Base-by-base conservation (phyloP, 2,797 vertebrate species). In the Sylvilagus floridanus region DNA sequence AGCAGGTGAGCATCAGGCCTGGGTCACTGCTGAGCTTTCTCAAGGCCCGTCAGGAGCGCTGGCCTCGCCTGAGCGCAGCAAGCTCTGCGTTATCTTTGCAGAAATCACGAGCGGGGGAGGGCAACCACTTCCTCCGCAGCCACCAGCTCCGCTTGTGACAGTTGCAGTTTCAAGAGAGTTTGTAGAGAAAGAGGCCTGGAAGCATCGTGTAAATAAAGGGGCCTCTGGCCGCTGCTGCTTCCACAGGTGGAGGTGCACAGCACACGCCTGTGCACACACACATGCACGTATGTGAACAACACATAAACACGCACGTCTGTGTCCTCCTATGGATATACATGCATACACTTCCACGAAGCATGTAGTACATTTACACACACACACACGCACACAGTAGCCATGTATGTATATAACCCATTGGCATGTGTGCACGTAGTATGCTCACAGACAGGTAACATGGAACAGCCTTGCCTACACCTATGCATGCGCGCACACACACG, bases 111-210 rank as follows among this genome's bases (percentile, higher is more conserved):
- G 84, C 76, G 7, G 76, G 50, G 96, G 94, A 85, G 96, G 96
- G 87, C 95, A 93, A 93, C 95, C 96, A 90, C 97, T 97, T 97
- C 97, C 97, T 97, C 92, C 91, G 4, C 50, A 93, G 81, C 93
- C 93, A 90, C 94, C 76, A 82, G 69, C 89, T 30, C 28, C 37
- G 50, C 35, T 91, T 92, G 60, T 94, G 87, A 92, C 84, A 85
- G 94, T 96, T 97, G 96, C 92, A 35, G 50, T 93, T 96, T 96
- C 81, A 93, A 85, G 90, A 93, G 72, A 88, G 35, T 91, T 93
- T 93, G 5, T 35, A 84, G 89, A 77, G 90, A 66, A 69, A 11
- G 88, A 50, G 62, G 72, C 32, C 73, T 28, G 73, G 87, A 91
- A 89, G 72, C 6, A 0, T 62, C 62, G 19, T 47, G 54, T 69